Conservation (phyloP, 2,113 vertebrate species). For the Colistium nudipinnis region DNA sequence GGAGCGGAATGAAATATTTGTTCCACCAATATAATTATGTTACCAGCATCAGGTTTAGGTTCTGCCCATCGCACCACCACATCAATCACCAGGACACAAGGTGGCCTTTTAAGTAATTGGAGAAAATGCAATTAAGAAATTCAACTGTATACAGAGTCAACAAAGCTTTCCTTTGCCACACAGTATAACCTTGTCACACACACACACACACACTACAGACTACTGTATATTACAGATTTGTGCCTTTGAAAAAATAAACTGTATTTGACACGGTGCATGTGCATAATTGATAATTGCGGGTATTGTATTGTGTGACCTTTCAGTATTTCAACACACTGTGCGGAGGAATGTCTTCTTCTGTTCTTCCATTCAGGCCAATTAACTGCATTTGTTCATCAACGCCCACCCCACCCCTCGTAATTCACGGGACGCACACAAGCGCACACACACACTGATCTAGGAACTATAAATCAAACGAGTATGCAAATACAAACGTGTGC, state of each 20-base stretch:
- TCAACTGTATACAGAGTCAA: no score
- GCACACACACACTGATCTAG: not conserved
- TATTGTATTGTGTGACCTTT: not conserved
- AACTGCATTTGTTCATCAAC: slow-evolving; percentile 12
- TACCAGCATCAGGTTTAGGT: no score
- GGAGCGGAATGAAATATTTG: no score
- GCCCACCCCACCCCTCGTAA: slow-evolving; percentile 7
- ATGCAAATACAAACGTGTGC: not conserved
- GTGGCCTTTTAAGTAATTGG: no score
- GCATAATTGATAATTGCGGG: no score
- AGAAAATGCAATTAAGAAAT: no score
- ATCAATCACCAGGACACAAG: no score
- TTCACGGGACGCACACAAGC: not conserved
- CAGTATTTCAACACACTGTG: not conserved
- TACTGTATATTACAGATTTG: not conserved
- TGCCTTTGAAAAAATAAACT: slow-evolving; percentile 1
- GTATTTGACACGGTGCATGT: not conserved
- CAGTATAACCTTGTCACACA: not conserved
- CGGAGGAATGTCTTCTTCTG: slow-evolving; percentile 24
- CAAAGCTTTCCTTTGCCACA: not conserved
- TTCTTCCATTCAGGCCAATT: slow-evolving; percentile 19
- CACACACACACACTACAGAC: not conserved
- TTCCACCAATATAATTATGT: no score
- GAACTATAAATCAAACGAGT: not conserved
- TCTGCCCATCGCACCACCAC: no score